Evolutionary conservation across 2,797 vertebrate genomes (phyloP), one percentile per base, ranked within the genome.

Genomic region (Hybognathus amarus): DNA sequence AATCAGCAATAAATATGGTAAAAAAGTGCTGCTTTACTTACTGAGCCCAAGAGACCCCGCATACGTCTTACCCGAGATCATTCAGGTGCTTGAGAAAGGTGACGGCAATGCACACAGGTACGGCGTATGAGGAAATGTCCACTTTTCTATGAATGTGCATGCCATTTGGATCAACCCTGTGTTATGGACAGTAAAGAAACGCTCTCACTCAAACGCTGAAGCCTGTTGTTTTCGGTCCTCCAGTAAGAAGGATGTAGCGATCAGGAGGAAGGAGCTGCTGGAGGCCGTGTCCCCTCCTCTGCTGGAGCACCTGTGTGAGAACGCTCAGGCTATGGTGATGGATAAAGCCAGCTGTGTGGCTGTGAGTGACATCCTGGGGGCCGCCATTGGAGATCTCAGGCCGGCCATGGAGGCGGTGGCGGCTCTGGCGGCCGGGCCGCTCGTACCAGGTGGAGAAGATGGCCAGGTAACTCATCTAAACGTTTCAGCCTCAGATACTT

Each of bases 1-100:
- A 85, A 90, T 99, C 88, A 87, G 90, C 71, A 97, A 97, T 85
- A 99, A 98, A 90, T 95, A 97, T 0, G 97, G 98, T 12, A 97
- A 95, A 89, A 99, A 99, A 87, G 96, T 97, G 18, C 82, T 99
- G 12, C 75, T 98, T 85, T 98, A 99, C 88, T 93, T 99, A 73
- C 93, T 99, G 64, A 97, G 94, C 86, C 96, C 96, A 81, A 94
- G 98, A 89, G 97, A 97, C 86, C 95, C 96, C 0, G 95, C 96
- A 33, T 96, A 99, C 91, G 94, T 96, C 12, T 91, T 98, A 81
- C 97, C 96, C 0, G 97, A 98, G 92, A 97, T 97, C 89, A 95
- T 98, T 86, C 93, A 93, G 36, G 91, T 98, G 89, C 91, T 99
- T 36, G 91, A 96, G 82, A 92, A 93, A 78, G 97, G 97, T 85